phyloP scores from a whole-genome alignment of 2,797 vertebrate genomes.

The Eulemur albifrons region DNA sequence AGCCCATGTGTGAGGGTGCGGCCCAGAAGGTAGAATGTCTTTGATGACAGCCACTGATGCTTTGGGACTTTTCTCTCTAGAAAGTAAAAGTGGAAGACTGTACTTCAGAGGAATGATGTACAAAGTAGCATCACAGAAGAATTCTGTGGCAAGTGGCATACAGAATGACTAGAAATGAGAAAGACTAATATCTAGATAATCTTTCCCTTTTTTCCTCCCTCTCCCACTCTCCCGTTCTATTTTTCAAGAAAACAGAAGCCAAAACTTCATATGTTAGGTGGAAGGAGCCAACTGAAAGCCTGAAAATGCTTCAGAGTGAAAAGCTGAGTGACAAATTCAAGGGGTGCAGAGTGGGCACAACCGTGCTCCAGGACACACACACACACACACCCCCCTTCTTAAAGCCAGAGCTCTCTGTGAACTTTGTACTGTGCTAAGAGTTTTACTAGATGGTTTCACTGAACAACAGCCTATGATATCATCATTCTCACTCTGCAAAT shows the following conservation, averaged over 20 bases:
- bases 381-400: neutral
- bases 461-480: neutral
- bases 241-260: neutral
- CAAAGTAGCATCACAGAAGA: neutral
- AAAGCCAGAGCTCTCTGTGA: neutral
- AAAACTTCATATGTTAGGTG: neutral
- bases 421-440: too few species aligned
- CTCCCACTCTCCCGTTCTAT: neutral
- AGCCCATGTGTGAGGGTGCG: neutral
- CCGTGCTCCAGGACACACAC: fast-evolving
- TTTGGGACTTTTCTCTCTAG: neutral
- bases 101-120: neutral
- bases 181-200: neutral
- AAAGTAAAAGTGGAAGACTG: neutral
- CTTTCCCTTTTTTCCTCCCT: neutral
- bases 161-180: neutral
- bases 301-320: neutral
- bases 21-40: neutral
- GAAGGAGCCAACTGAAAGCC: neutral
- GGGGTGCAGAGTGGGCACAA: too few species aligned
- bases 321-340: neutral
- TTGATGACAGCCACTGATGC: neutral
- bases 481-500: neutral
- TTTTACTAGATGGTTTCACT: neutral
- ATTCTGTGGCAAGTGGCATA: neutral